Percentiles rank a stretch among this genome's conserved stretches.
phyloP scores from a whole-genome alignment of 2,113 vertebrate genomes.

The Natator depressus region DNA sequence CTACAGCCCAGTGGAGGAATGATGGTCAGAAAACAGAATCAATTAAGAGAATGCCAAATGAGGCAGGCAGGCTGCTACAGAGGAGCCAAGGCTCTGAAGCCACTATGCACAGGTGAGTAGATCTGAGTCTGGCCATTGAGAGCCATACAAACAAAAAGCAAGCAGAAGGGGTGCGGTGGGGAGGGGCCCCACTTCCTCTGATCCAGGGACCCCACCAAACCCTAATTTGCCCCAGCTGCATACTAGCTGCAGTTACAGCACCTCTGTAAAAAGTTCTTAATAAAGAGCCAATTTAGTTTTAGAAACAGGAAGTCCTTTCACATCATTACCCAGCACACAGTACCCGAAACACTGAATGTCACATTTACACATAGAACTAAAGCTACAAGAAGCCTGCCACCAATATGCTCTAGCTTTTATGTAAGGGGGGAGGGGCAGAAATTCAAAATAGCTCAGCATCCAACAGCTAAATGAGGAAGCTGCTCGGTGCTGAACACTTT shows the following conservation, averaged over 20 bases:
- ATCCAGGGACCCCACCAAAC: no score
- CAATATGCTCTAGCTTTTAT: rapidly evolving
- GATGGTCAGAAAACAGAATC: background rate
- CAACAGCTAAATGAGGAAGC: rapidly evolving
- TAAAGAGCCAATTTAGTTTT: background rate
- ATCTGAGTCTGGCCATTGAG: background rate
- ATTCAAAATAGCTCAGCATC: background rate
- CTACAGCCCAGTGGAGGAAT: background rate
- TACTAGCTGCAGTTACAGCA: background rate
- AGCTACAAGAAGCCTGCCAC: background rate
- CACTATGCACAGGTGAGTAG: background rate
- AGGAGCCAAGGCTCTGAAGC: background rate
- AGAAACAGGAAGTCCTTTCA: background rate
- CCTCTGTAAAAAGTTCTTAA: background rate
- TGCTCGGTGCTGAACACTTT: background rate
- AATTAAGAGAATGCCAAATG: background rate
- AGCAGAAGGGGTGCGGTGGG: no score
- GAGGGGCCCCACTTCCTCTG: no score
- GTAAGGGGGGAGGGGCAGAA: rapidly evolving
- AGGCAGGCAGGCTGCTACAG: background rate
- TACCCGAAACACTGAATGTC: background rate
- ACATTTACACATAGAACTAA: background rate
- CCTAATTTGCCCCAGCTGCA: background rate
- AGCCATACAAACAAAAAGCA: background rate
- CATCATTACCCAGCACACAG: background rate